phyloP scores from a whole-genome alignment of 2,113 vertebrate genomes.

The Empidonax traillii region DNA sequence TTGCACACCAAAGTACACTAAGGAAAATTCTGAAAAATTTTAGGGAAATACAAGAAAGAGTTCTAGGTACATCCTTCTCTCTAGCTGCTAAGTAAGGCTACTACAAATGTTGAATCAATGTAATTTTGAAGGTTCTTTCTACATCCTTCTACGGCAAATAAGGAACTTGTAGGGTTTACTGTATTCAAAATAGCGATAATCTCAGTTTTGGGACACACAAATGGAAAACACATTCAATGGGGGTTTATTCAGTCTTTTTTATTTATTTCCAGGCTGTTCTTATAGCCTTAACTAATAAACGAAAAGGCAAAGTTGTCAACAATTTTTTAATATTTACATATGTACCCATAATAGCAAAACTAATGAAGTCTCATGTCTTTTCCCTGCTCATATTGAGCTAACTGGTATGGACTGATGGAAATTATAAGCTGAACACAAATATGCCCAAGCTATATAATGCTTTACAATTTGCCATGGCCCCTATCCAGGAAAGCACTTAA shows the following conservation, averaged over 20 bases:
- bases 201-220: neutral
- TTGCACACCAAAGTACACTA: neutral
- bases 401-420: neutral
- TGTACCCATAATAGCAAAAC: neutral
- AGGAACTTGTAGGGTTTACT: neutral
- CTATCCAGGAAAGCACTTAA: constrained; percentile 33
- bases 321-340: neutral
- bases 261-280: neutral
- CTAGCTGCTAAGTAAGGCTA: neutral
- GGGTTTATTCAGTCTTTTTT: neutral
- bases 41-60: neutral
- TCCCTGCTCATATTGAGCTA: neutral
- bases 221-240: neutral
- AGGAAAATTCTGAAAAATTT: neutral
- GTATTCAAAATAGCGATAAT: neutral
- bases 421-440: neutral
- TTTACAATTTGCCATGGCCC: neutral
- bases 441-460: neutral
- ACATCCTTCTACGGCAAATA: neutral
- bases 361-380: neutral
- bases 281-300: neutral
- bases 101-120: neutral
- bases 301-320: neutral
- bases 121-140: neutral
- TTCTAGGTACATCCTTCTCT: neutral